Base-by-base conservation (phyloP, 1,140 invertebrate species). In the Drosophila littoralis region DNA sequence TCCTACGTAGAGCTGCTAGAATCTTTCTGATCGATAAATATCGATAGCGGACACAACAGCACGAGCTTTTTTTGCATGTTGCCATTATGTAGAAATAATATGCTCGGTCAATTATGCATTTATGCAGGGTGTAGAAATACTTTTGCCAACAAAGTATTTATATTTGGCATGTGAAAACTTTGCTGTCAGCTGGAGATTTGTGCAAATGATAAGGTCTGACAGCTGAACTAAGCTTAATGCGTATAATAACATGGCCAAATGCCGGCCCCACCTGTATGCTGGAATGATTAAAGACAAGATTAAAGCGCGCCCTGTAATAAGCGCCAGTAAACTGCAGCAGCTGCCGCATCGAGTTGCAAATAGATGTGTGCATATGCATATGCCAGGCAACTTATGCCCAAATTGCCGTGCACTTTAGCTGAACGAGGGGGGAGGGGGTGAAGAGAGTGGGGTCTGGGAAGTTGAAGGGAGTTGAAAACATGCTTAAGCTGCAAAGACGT, bases 341-440 rank as follows among this genome's bases (percentile, higher is more conserved):
- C 75, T 57, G 68, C 57, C 22, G 60, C 36, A 32, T 7, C 33
- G 8, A 36, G 65, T 48, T 28, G 13, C 28, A 38, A 48, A 38
- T 38, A 38, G 17, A 69, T 59, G 36, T 65, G 64, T 65, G 64
- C 59, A 73, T 54, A 58, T 61, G 43, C 28, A 17, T 45, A 50
- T 43, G 43, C 63, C 15, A 42, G 22, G 48, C 35, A 22, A 43
- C 78, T 66, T 81, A 72, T 63, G 79, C 32, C 67, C 66, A 82
- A 88, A 88, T 88, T 88, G 79, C 79, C 65, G 51, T 48, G 75
- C 72, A 88, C 79, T 86, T 79, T 67, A 72, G 38, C 10, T 42
- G 55, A 22, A 4, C 2, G 15, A 10, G 35, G 4, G 28, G 13
- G 40, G 2, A 5, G 10, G 3, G n/a, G 55, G 0, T 1, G 28